Evolutionary conservation across 23 tunicate genomes (phyloP), one percentile per base, ranked within the genome.

Genomic region (Trididemnum nubilum): DNA sequence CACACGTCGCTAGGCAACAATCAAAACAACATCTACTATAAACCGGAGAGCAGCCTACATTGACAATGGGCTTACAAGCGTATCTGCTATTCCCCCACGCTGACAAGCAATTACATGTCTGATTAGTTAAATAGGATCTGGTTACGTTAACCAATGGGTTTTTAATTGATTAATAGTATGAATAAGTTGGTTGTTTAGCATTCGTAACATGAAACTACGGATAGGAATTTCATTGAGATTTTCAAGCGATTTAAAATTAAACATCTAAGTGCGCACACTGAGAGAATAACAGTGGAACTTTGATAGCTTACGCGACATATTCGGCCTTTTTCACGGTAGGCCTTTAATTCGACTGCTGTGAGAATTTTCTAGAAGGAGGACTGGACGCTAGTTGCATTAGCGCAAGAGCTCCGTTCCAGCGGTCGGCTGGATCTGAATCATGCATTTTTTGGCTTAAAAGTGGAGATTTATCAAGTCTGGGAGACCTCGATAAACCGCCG

Each of bases 321-420:
- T 49, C n/a, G n/a, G n/a, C n/a, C n/a, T n/a, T n/a, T 21, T 12
- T 12, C 67, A 61, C 29, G 29, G n/a, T 12, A 4, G 5, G 3
- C n/a, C 5, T 12, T 24, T 61, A 22, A n/a, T 24, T 61, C n/a
- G 67, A 61, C 4, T 22, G 29, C 26, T 36, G 26, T 23, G 75
- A 77, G 27, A 67, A 12, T 44, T 77, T 85, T 73, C 85, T 51
- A 3, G 88, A 51, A 0, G 97, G 97, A 7, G 97, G 97, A 52
- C 97, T 91, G 7, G 88, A 81, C 1, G 97, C 97, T 23, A 91
- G 79, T 67, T 91, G 97, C 64, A 91, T 91, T 49, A 91, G 76
- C 2, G 97, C 97, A 34, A 91, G 27, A 0, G 97, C 97, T 9
- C 97, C 85, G 37, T 91, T 86, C 97, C 97, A 91, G 0, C 90